These are phyloP conservation scores for Hippasteria phrygiana DNA, from an alignment of 53 echinoderm and acorn worm species.

Conservation along the genomic window DNA sequence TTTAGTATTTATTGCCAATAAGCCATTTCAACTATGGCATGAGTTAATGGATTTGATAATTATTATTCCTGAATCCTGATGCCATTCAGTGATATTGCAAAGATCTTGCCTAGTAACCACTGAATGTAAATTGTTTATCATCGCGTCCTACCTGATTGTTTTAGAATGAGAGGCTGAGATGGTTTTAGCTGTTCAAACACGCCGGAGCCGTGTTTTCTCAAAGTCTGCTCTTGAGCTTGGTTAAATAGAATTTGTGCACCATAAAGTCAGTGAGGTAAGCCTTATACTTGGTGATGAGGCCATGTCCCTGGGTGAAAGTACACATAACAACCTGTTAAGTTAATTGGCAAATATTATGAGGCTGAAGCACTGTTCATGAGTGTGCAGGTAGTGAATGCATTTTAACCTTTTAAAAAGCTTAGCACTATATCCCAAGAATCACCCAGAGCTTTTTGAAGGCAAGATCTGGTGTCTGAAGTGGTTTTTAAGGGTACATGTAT, in stretches of 20 bases:
- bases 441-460: background rate
- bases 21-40: no score
- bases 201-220: background rate
- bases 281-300: background rate
- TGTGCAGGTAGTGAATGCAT: background rate
- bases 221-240: background rate
- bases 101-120: background rate
- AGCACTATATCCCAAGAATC: no score
- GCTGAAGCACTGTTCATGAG: no score
- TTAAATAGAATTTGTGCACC: background rate
- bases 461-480: background rate
- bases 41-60: background rate
- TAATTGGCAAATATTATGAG: background rate
- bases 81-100: background rate
- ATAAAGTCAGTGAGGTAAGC: background rate
- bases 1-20: no score
- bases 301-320: background rate
- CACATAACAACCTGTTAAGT: constrained; percentile 4
- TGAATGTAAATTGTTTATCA: background rate
- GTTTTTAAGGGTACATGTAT: no score
- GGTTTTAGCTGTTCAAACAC: constrained; percentile 50
- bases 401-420: background rate
- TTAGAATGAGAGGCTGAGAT: background rate
- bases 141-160: background rate
- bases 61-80: background rate